Conservation (phyloP, 2,113 vertebrate species). For the Siniperca chuatsi region DNA sequence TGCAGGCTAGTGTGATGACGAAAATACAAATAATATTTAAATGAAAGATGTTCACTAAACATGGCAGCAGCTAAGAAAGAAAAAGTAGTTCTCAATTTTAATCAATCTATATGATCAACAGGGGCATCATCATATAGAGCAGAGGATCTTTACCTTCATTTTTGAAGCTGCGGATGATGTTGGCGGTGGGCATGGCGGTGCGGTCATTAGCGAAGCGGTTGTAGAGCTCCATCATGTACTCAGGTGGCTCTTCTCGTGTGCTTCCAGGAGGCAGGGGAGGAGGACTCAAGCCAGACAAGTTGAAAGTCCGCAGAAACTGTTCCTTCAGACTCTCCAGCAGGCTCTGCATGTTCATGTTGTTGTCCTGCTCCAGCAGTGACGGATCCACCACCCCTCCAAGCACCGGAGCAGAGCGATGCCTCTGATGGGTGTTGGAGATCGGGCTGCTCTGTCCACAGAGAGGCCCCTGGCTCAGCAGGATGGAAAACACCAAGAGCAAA, state of each 20-base stretch:
- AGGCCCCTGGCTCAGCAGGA: conserved; percentile 73
- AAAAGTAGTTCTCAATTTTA: background rate
- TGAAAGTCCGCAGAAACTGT: conserved; percentile 92
- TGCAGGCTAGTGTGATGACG: background rate
- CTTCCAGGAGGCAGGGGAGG: conserved; percentile 76
- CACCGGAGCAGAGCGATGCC: conserved; percentile 81
- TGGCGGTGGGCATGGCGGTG: conserved; percentile 92
- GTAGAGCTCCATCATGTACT: conserved; percentile 99
- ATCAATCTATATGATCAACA: background rate
- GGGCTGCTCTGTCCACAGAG: conserved; percentile 85
- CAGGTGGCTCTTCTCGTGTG: conserved; percentile 91
- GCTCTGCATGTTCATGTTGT: conserved; percentile 87
- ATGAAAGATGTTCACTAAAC: background rate
- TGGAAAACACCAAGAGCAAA: conserved; percentile 63
- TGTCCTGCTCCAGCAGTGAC: conserved; percentile 89
- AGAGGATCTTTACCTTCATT: conserved; percentile 90
- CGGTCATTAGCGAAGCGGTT: conserved; percentile 95
- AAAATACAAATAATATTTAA: background rate
- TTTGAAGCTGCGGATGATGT: conserved; percentile 97
- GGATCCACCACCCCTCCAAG: conserved; percentile 90
- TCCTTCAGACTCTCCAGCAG: conserved; percentile 92
- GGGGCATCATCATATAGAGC: background rate
- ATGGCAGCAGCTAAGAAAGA: background rate
- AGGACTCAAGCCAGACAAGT: conserved; percentile 88
- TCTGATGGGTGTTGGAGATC: conserved; percentile 87